Evolutionary conservation across 2,797 vertebrate genomes (phyloP).

Genomic region (Sebastes diploproa): DNA sequence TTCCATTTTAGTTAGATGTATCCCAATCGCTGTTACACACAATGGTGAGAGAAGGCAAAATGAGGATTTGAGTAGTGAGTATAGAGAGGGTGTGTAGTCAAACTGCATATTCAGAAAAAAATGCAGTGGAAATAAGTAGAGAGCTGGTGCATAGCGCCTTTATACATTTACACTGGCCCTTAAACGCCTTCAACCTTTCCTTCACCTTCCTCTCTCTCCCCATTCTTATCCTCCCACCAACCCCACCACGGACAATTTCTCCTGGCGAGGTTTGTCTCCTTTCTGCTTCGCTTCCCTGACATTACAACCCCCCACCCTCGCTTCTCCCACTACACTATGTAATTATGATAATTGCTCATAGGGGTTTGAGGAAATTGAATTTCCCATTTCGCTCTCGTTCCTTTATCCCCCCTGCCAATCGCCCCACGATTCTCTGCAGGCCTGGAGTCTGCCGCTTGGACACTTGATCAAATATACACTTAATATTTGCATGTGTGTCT

Average conservation of each 20-base stretch:
- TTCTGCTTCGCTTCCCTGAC: conserved; percentile 53
- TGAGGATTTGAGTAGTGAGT: conserved; percentile 1
- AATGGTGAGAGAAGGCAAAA: not conserved
- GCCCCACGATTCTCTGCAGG: not conserved
- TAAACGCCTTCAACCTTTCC: conserved; percentile 34
- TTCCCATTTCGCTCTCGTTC: conserved; percentile 57
- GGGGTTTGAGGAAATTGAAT: conserved; percentile 69
- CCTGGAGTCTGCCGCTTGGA: conserved; percentile 6
- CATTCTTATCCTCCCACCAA: conserved; percentile 29
- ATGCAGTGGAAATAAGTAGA: not conserved
- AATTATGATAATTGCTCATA: conserved; percentile 75
- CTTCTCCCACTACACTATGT: conserved; percentile 61
- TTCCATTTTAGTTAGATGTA: not conserved
- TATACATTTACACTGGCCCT: conserved; percentile 28
- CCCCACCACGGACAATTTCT: conserved; percentile 31
- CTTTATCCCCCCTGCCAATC: conserved; percentile 17
- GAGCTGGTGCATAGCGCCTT: conserved; percentile 19
- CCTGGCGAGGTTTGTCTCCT: conserved; percentile 39
- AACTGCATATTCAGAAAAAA: conserved; percentile 11
- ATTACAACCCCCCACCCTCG: conserved; percentile 26
- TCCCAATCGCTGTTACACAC: not conserved
- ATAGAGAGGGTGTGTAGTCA: not conserved
- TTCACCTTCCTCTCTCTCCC: conserved; percentile 16
- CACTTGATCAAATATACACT: conserved; percentile 27
- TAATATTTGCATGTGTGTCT: conserved; percentile 17